These are phyloP conservation scores for Trichonephila clavata DNA, from an alignment of 1,140 invertebrate species.

Conservation along the genomic window DNA sequence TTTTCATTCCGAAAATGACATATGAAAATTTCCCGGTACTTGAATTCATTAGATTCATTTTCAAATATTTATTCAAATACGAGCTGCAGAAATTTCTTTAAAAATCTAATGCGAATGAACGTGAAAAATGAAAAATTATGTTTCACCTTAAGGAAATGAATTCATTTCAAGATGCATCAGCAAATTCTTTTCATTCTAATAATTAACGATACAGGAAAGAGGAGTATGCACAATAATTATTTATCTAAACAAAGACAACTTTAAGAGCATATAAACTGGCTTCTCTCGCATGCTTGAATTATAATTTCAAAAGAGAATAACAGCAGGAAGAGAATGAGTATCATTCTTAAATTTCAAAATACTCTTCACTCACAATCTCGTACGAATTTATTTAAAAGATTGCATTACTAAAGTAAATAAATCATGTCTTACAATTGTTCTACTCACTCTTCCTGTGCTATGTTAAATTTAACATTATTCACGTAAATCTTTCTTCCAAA, in stretches of 20 bases:
- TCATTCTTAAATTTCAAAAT: neutral
- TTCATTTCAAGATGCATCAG: too few relatives aligned
- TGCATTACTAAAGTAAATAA: neutral
- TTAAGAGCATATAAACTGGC: neutral
- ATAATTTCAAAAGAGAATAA: neutral
- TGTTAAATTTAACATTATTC: neutral
- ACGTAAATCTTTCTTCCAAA: neutral
- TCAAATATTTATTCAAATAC: too few relatives aligned
- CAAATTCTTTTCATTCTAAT: neutral
- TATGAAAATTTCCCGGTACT: too few relatives aligned
- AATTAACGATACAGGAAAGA: neutral
- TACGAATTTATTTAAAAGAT: neutral
- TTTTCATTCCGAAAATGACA: too few relatives aligned
- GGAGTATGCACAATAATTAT: neutral
- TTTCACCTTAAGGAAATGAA: too few relatives aligned
- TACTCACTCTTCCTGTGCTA: neutral
- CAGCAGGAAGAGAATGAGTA: neutral
- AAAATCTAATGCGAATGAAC: too few relatives aligned
- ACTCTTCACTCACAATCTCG: neutral
- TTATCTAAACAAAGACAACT: neutral
- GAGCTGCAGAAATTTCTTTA: too few relatives aligned
- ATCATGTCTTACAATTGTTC: neutral
- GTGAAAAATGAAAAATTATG: too few relatives aligned
- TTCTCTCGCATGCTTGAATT: neutral
- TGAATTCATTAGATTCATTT: too few relatives aligned